Base-by-base conservation (phyloP, 2,797 vertebrate species). In the Mycteria americana region DNA sequence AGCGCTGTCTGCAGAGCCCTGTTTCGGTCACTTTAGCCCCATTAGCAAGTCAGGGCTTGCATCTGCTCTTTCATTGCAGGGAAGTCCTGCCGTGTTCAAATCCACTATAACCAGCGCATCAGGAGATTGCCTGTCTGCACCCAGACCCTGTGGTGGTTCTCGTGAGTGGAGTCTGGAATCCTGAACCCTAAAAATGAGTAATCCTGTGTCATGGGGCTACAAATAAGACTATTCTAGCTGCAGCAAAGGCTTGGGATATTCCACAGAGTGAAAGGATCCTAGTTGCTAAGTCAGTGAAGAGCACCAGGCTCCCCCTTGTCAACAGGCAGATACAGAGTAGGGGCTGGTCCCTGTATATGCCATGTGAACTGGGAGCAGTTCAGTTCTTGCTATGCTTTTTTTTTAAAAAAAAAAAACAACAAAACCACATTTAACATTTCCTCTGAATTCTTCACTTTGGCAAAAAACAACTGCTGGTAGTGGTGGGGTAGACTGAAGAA, bases 101-200 rank as follows among this genome's bases (percentile, higher is more conserved):
- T 30, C 53, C 19, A 3, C 13, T 17, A 10, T 18, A 51, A 56
- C 9, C 43, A 37, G 11, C 4, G 0, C 33, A 6, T 18, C 23
- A 43, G 39, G 7, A 23, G 19, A 0, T 2, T n/a, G 4, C 10
- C 25, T 1, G 0, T 27, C 33, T 45, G 54, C 25, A 45, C 39
- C 10, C 41, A 39, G 33, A 28, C 9, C 2, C 18, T n/a, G 16
- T 39, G 59, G 16, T 59, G 35, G 14, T 0, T 85, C 27, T 85
- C 1, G 2, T 53, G 43, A 63, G 24, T 43, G 15, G 13, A 35
- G 25, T 31, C 43, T 80, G 64, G 33, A 76, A 51, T 31, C 5
- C 33, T 27, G 46, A 64, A 50, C 60, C 6, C 53, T 56, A 33
- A 30, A 65, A 64, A 0, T 23, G 17, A 57, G 10, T 43, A 37